phyloP scores from a whole-genome alignment of 1,140 invertebrate species.

The Epicauta chinensis region DNA sequence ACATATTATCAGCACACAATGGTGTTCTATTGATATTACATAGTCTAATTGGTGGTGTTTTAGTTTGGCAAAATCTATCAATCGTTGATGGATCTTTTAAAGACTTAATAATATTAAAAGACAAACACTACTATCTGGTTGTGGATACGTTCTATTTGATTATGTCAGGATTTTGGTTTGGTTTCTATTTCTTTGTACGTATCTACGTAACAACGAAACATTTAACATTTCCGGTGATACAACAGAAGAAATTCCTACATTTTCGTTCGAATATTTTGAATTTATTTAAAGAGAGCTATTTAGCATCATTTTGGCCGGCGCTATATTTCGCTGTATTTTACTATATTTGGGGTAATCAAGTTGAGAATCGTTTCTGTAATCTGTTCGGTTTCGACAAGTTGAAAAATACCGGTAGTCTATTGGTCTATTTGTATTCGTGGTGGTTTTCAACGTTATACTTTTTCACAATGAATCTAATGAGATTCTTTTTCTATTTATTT shows the following conservation, averaged over 20 bases:
- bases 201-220: slow-evolving; percentile 49
- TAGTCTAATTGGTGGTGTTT: slow-evolving; percentile 51
- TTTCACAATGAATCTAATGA: slow-evolving; percentile 61
- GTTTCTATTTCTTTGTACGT: slow-evolving; percentile 59
- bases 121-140: slow-evolving; percentile 42
- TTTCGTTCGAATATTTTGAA: slow-evolving; percentile 51
- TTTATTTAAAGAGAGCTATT: slow-evolving; percentile 51
- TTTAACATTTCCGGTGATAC: slow-evolving; percentile 59
- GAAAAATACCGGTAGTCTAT: slow-evolving; percentile 47
- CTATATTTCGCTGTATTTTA: slow-evolving; percentile 55
- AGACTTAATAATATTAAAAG: slow-evolving; percentile 41
- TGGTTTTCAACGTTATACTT: slow-evolving; percentile 60
- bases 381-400: slow-evolving; percentile 48
- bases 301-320: slow-evolving; percentile 53
- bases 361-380: slow-evolving; percentile 42
- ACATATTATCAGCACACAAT: slow-evolving; percentile 55
- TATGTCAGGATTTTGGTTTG: slow-evolving; percentile 60
- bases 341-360: slow-evolving; percentile 47
- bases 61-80: slow-evolving; percentile 56
- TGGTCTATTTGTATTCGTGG: slow-evolving; percentile 60
- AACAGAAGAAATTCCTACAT: slow-evolving; percentile 57
- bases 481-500: slow-evolving; percentile 59
- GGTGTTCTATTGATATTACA: slow-evolving; percentile 51
- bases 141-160: slow-evolving; percentile 56
- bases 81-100: slow-evolving; percentile 49